Evolutionary conservation across 2,888 invertebrate genomes (phyloP).

Genomic region (Rhimphoctona megacephalus): DNA sequence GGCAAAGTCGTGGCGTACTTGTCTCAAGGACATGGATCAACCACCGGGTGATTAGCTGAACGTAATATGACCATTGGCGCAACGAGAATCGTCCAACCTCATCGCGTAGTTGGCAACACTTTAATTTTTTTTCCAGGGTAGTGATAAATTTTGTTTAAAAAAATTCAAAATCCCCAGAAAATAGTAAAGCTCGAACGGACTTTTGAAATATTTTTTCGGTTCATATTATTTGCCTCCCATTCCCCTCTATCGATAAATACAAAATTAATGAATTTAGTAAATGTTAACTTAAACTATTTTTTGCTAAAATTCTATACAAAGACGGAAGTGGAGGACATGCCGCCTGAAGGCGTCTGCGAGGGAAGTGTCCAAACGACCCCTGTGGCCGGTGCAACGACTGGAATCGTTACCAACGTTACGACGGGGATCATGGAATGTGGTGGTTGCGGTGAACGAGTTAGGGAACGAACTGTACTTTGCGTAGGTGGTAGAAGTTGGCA

Average conservation of each 20-base stretch:
- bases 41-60: too few species aligned
- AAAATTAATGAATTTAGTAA: background rate
- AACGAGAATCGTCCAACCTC: too few species aligned
- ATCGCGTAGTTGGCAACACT: too few species aligned
- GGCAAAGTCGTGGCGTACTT: too few species aligned
- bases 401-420: conserved; percentile 91
- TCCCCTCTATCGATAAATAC: background rate
- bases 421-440: conserved; percentile 88
- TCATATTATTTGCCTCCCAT: background rate
- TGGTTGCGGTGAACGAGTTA: conserved; percentile 82
- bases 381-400: conserved; percentile 68
- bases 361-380: conserved; percentile 74
- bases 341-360: conserved; percentile 78
- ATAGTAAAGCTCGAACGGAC: background rate
- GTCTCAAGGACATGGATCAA: too few species aligned
- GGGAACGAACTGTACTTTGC: conserved; percentile 82
- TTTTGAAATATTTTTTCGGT: background rate
- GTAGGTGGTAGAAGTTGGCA: conserved; percentile 98
- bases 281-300: background rate
- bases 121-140: too few species aligned
- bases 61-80: too few species aligned
- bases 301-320: conserved; percentile 57
- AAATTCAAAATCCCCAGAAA: background rate
- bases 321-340: conserved; percentile 82
- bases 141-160: background rate